These are phyloP conservation scores for Dendrolimus houi DNA, from an alignment of 2,888 invertebrate genomes.

Conservation along the genomic window DNA sequence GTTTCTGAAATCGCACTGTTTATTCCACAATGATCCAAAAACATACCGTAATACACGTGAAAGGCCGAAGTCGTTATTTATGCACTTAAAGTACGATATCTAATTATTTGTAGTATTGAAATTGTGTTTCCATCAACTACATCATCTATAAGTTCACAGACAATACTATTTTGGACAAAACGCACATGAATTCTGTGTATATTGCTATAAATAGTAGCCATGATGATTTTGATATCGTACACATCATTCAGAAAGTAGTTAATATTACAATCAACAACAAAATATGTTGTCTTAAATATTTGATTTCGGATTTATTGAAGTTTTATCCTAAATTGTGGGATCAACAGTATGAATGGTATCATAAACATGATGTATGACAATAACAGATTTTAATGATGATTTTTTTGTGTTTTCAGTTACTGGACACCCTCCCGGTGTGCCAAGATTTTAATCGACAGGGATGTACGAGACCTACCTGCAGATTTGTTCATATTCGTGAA, in stretches of 20 bases:
- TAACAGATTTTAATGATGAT: slow-evolving; percentile 36
- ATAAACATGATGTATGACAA: slow-evolving; percentile 21
- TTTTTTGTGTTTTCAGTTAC: slow-evolving; percentile 89
- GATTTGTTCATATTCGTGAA: slow-evolving; percentile 98
- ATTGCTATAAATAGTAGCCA: too few relatives aligned
- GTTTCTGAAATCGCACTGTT: slow-evolving; percentile 34
- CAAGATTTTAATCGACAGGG: slow-evolving; percentile 99
- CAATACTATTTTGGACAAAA: too few relatives aligned
- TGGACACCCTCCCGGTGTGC: slow-evolving; percentile 99
- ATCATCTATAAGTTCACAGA: too few relatives aligned
- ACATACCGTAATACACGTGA: background rate
- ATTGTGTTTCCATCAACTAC: too few relatives aligned
- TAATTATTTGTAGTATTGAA: too few relatives aligned
- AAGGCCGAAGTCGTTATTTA: too few relatives aligned
- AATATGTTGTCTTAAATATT: background rate
- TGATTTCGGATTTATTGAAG: slow-evolving; percentile 8
- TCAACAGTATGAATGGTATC: slow-evolving; percentile 35
- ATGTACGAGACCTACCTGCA: slow-evolving; percentile 97
- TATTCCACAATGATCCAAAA: slow-evolving; percentile 29
- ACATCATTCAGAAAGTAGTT: too few relatives aligned
- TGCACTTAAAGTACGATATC: too few relatives aligned
- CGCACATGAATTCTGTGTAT: too few relatives aligned
- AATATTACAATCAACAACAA: too few relatives aligned
- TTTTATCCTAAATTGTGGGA: slow-evolving; percentile 26
- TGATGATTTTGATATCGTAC: too few relatives aligned